Evolutionary conservation across 2,888 invertebrate genomes (phyloP).

Genomic region (Danaus chrysippus): DNA sequence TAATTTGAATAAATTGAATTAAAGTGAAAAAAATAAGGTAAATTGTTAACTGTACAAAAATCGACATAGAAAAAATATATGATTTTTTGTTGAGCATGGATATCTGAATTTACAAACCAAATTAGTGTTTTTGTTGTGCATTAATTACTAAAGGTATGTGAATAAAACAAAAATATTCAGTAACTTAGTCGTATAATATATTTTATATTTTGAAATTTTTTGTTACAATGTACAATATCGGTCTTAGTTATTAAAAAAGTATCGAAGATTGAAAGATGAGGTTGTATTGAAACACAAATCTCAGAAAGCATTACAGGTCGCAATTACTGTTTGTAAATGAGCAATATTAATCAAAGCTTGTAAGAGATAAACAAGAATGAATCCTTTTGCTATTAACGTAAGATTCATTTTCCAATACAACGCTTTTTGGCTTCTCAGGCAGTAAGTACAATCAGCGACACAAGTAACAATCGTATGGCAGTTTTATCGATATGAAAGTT

Average conservation of each 20-base stretch:
- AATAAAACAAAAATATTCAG: conserved; percentile 52
- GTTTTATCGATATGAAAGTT: conserved; percentile 38
- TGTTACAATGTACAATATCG: conserved; percentile 68
- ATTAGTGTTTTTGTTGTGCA: too few relatives aligned
- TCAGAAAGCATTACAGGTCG: too few relatives aligned
- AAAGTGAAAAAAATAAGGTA: too few relatives aligned
- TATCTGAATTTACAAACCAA: too few relatives aligned
- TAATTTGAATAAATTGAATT: too few relatives aligned
- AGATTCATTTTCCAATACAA: conserved; percentile 25
- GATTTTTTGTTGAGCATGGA: too few relatives aligned
- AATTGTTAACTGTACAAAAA: too few relatives aligned
- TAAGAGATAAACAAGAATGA: neutral
- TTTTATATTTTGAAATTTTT: conserved; percentile 69
- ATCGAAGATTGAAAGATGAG: conserved; percentile 29
- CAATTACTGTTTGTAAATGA: too few relatives aligned
- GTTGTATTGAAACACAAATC: conserved; percentile 29
- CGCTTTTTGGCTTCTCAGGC: conserved; percentile 14
- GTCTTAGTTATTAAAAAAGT: conserved; percentile 56
- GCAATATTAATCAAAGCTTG: too few relatives aligned
- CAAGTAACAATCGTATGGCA: conserved; percentile 36
- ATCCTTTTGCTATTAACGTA: neutral
- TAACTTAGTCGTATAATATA: conserved; percentile 73
- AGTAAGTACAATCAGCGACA: conserved; percentile 26
- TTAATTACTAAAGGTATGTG: neutral
- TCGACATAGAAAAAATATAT: too few relatives aligned